Evolutionary conservation across 92 coral and sea anemone genomes (phyloP).

Genomic region (Epizoanthus ramosus): DNA sequence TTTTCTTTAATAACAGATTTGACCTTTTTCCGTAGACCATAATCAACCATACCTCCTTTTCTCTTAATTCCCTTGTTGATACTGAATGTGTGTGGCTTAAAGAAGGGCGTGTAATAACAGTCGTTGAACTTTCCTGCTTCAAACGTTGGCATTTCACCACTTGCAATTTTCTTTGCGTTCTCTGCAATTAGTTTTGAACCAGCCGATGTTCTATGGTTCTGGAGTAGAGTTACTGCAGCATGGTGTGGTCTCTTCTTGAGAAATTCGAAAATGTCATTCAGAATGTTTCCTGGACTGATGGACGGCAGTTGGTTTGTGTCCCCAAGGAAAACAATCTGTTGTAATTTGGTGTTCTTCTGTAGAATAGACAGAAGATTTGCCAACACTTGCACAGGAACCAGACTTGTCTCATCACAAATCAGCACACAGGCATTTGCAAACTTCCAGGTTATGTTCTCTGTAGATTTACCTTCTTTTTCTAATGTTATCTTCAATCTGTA

Average conservation of each 20-base stretch:
- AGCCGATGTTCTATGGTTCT: conserved; percentile 49
- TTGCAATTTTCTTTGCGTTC: conserved; percentile 45
- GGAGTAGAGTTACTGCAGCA: conserved; percentile 39
- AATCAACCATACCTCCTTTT: conserved; percentile 16
- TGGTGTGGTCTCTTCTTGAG: not conserved
- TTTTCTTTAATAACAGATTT: conserved; percentile 28
- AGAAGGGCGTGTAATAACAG: too few relatives aligned
- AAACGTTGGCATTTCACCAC: conserved; percentile 26
- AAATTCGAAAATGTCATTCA: conserved; percentile 36
- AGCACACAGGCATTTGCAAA: conserved; percentile 45
- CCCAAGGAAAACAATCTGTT: conserved; percentile 53
- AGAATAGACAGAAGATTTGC: conserved; percentile 43
- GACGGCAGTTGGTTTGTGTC: conserved; percentile 57
- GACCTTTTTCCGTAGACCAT: conserved; percentile 20
- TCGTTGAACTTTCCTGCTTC: too few relatives aligned
- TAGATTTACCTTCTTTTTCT: conserved; percentile 12
- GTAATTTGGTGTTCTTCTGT: conserved; percentile 30
- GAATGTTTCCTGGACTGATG: conserved; percentile 54
- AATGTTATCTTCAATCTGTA: not conserved
- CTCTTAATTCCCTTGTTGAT: too few relatives aligned
- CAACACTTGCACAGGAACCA: conserved; percentile 47
- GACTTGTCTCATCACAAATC: conserved; percentile 58
- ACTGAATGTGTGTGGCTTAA: too few relatives aligned
- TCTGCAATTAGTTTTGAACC: conserved; percentile 40
- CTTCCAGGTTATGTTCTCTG: conserved; percentile 29